Evolutionary conservation across 2,113 vertebrate genomes (phyloP).

Genomic region (Spilogale gracilis): DNA sequence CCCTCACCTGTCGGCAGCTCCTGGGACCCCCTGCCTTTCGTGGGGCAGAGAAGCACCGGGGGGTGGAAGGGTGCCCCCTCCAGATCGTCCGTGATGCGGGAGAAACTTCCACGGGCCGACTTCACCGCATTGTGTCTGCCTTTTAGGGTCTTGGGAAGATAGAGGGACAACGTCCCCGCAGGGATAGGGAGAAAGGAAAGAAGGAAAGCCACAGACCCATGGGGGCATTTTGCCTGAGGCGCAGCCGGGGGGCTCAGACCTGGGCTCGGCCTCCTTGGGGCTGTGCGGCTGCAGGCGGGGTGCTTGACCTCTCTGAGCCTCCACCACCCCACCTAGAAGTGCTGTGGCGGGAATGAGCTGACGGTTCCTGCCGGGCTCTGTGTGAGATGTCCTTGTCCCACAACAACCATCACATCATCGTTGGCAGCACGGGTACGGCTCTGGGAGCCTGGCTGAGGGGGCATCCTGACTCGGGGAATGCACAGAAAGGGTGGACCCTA

Average conservation of each 20-base stretch:
- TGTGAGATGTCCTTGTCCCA: neutral
- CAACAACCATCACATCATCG: accelerated
- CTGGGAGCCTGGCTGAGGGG: neutral
- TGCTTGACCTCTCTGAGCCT: neutral
- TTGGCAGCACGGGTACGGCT: accelerated
- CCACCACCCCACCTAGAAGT: neutral
- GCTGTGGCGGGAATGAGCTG: accelerated
- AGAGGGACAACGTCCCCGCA: accelerated
- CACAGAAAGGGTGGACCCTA: accelerated
- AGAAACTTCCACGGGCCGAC: accelerated
- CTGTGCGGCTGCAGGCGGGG: neutral
- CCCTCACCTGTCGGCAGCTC: constrained; percentile 32
- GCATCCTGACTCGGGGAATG: neutral
- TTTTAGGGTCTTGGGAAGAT: neutral
- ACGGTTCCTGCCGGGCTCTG: accelerated
- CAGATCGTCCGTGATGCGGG: accelerated
- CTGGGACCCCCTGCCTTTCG: neutral
- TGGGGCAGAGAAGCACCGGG: neutral
- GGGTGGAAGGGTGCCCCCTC: neutral
- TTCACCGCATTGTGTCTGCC: neutral
- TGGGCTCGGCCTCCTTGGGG: accelerated
- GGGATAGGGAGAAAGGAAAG: neutral
- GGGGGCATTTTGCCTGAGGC: accelerated
- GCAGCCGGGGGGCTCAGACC: accelerated
- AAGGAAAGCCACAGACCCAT: neutral